Evolutionary conservation across 2,797 vertebrate species (phyloP).

Genomic region (Megaceryle alcyon): DNA sequence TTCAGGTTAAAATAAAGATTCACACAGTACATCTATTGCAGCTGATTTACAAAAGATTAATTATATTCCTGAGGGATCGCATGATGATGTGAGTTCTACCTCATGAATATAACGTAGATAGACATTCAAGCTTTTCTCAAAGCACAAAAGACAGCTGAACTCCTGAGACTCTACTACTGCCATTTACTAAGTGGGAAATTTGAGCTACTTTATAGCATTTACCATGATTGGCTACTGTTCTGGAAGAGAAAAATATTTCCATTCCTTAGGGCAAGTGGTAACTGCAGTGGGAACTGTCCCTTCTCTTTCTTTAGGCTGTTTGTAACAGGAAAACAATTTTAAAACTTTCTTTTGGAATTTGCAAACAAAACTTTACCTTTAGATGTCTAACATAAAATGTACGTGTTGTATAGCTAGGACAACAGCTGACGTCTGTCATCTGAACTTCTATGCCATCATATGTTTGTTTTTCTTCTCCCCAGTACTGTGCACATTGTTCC

Average conservation of each 20-base stretch:
- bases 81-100: background rate
- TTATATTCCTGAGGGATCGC: background rate
- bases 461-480: constrained; percentile 82
- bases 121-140: background rate
- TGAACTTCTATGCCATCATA: constrained; percentile 86
- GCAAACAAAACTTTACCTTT: constrained; percentile 81
- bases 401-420: constrained; percentile 79
- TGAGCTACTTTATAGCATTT: background rate
- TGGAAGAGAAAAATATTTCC: background rate
- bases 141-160: background rate
- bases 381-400: constrained; percentile 84
- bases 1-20: background rate
- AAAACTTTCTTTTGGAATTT: background rate
- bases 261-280: background rate
- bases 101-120: background rate
- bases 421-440: constrained; percentile 75
- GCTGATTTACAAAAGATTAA: background rate
- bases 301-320: background rate
- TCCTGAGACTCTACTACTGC: background rate
- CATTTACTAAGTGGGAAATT: background rate
- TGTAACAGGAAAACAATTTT: background rate
- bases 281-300: background rate
- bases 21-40: background rate
- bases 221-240: background rate
- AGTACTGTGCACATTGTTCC: constrained; percentile 87